phyloP scores from a whole-genome alignment of 2,888 invertebrate species.

The Zele albiditarsus region DNA sequence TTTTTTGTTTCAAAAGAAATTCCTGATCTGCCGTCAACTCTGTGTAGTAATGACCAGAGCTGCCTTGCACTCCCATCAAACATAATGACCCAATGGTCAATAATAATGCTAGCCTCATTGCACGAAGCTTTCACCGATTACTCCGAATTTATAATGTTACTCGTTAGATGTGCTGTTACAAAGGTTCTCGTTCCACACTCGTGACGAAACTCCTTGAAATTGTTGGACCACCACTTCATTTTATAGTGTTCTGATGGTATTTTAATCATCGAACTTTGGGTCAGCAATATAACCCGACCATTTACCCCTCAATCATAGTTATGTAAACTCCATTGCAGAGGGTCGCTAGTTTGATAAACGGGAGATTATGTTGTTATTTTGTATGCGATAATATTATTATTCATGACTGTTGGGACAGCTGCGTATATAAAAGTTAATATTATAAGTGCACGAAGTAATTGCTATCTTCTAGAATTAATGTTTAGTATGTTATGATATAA shows the following conservation, averaged over 20 bases:
- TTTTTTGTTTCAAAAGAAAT: constrained; percentile 63
- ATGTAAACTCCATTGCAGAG: not conserved
- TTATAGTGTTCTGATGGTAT: constrained; percentile 32
- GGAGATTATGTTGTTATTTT: not conserved
- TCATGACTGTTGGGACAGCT: not conserved
- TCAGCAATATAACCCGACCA: constrained; percentile 35
- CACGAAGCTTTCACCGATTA: constrained; percentile 24
- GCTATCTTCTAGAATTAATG: not conserved
- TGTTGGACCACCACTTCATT: constrained; percentile 5
- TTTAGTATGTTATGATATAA: not conserved
- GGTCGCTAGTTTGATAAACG: not conserved
- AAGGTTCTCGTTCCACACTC: constrained; percentile 11
- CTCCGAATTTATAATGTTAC: not conserved
- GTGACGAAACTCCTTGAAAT: constrained; percentile 14
- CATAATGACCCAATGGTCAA: constrained; percentile 59
- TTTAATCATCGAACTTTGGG: constrained; percentile 39
- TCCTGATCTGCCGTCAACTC: constrained; percentile 60
- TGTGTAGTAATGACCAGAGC: constrained; percentile 52
- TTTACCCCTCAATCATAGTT: not conserved
- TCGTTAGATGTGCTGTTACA: not conserved
- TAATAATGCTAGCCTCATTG: constrained; percentile 54
- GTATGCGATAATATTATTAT: not conserved
- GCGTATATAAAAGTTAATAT: not conserved
- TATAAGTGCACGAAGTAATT: not conserved
- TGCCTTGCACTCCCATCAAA: constrained; percentile 43